Conservation (phyloP, 2,113 vertebrate species). For the Tupaia chinensis region DNA sequence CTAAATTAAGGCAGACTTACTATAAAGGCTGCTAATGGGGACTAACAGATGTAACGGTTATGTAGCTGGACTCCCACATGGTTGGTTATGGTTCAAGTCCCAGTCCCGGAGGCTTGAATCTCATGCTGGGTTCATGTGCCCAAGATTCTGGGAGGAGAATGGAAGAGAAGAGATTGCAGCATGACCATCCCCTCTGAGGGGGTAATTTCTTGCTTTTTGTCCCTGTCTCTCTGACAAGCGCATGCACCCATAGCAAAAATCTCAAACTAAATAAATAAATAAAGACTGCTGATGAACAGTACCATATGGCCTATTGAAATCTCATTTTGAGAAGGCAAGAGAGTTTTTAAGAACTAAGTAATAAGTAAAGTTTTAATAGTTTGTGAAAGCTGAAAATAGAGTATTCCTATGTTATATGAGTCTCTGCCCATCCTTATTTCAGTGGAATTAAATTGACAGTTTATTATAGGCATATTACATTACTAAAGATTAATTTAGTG, state of each 20-base stretch:
- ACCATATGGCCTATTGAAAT: background rate
- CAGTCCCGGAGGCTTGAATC: too few relatives aligned
- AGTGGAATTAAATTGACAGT: background rate
- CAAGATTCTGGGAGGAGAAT: too few relatives aligned
- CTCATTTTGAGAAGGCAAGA: background rate
- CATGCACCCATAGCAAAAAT: too few relatives aligned
- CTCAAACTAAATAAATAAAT: too few relatives aligned
- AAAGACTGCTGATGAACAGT: background rate
- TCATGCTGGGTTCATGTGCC: too few relatives aligned
- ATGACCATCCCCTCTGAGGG: too few relatives aligned
- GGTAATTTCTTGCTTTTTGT: too few relatives aligned
- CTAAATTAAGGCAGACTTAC: slow-evolving; percentile 43
- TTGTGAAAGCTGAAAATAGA: background rate
- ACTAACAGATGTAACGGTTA: too few relatives aligned
- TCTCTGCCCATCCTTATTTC: background rate
- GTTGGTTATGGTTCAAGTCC: too few relatives aligned
- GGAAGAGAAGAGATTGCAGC: too few relatives aligned
- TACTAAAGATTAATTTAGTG: background rate
- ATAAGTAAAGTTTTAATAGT: background rate
- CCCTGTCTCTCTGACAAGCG: too few relatives aligned
- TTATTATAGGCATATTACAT: background rate
- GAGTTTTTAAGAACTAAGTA: slow-evolving; percentile 5
- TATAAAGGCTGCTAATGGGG: background rate
- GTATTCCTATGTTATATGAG: background rate
- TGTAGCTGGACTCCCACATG: too few relatives aligned